Conservation (phyloP, 2,797 vertebrate species). For the Bovichtus diacanthus region DNA sequence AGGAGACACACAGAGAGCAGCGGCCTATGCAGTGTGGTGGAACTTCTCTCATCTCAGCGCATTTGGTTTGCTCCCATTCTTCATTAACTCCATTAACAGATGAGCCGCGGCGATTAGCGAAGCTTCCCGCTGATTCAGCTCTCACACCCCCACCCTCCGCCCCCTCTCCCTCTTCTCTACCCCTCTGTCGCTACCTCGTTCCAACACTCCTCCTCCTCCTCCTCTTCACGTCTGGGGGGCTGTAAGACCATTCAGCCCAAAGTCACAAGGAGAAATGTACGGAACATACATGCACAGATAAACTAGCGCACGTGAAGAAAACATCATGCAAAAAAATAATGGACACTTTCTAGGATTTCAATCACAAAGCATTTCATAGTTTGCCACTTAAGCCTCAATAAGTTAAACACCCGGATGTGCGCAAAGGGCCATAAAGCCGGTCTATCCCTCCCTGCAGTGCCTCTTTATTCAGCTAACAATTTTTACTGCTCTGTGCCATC, state of each 20-base stretch:
- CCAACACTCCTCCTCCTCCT: slow-evolving; percentile 49
- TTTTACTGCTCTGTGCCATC: slow-evolving; percentile 80
- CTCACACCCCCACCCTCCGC: slow-evolving; percentile 60
- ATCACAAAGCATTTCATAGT: slow-evolving; percentile 51
- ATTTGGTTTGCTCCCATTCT: slow-evolving; percentile 89
- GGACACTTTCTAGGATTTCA: slow-evolving; percentile 38
- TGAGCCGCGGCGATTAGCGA: slow-evolving; percentile 88
- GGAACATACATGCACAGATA: slow-evolving; percentile 24
- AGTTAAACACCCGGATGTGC: slow-evolving; percentile 59
- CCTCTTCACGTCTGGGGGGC: slow-evolving; percentile 70
- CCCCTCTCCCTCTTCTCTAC: slow-evolving; percentile 36
- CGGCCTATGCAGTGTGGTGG: slow-evolving; percentile 87
- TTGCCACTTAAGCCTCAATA: slow-evolving; percentile 59
- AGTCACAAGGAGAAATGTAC: slow-evolving; percentile 38
- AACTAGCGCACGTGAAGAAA: slow-evolving; percentile 14
- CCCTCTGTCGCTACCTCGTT: slow-evolving; percentile 65
- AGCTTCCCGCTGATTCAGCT: slow-evolving; percentile 89
- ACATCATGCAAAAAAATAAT: slow-evolving; percentile 20
- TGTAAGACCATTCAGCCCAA: slow-evolving; percentile 69
- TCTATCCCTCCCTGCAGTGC: slow-evolving; percentile 73
- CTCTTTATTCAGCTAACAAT: slow-evolving; percentile 77
- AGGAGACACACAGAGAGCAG: slow-evolving; percentile 71
- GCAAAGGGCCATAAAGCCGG: slow-evolving; percentile 67
- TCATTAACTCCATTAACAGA: slow-evolving; percentile 93
- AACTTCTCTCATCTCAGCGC: slow-evolving; percentile 90